phyloP scores from a whole-genome alignment of 2,888 invertebrate species.

The Drosophila lutescens region DNA sequence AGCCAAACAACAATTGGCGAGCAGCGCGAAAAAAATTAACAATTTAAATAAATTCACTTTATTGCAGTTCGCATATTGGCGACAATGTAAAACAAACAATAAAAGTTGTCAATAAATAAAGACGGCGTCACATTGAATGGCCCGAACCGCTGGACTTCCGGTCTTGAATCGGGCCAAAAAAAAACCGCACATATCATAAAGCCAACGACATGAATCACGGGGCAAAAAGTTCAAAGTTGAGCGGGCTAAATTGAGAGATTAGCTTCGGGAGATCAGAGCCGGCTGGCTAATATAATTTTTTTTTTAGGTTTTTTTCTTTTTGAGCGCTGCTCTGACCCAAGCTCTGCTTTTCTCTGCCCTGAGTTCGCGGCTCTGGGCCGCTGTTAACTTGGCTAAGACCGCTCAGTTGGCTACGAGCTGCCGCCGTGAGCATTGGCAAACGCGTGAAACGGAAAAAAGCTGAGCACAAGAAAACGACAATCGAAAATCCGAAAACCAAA shows the following conservation, averaged over 20 bases:
- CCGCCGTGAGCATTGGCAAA: slow-evolving; percentile 72
- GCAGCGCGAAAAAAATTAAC: slow-evolving; percentile 51
- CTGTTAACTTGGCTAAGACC: slow-evolving; percentile 45
- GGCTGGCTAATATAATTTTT: slow-evolving; percentile 10
- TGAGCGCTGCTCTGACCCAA: slow-evolving; percentile 2
- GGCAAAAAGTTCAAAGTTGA: slow-evolving; percentile 42
- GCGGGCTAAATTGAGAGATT: slow-evolving; percentile 41
- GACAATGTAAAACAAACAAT: slow-evolving; percentile 76
- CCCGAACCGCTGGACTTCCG: slow-evolving; percentile 63
- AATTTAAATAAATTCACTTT: slow-evolving; percentile 74
- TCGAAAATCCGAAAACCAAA: slow-evolving; percentile 18
- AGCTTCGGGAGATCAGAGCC: slow-evolving; percentile 6
- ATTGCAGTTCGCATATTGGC: slow-evolving; percentile 73
- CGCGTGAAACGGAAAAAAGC: slow-evolving; percentile 58
- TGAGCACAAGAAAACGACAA: no score
- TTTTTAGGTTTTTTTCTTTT: not conserved
- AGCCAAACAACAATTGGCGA: slow-evolving; percentile 30
- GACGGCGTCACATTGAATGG: slow-evolving; percentile 57
- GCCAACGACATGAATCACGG: slow-evolving; percentile 31
- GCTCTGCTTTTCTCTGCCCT: slow-evolving; percentile 14
- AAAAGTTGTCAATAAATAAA: slow-evolving; percentile 66
- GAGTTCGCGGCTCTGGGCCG: slow-evolving; percentile 26
- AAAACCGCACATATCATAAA: slow-evolving; percentile 10
- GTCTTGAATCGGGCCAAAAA: slow-evolving; percentile 53
- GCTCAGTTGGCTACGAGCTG: slow-evolving; percentile 73